phyloP scores from a whole-genome alignment of 2,113 vertebrate genomes.

The Paratilapia polleni region DNA sequence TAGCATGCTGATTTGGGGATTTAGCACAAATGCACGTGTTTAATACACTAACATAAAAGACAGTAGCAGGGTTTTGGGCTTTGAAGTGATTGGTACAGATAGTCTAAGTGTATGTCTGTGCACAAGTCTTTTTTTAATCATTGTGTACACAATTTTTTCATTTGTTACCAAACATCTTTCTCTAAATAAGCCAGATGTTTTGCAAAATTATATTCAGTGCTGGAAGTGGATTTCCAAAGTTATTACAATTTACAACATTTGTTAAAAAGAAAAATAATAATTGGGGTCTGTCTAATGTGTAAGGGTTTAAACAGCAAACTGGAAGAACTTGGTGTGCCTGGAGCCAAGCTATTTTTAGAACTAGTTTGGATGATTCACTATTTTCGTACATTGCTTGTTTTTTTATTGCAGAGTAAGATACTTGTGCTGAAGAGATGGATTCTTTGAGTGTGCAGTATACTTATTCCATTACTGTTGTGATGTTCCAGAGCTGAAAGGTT shows the following conservation, averaged over 20 bases:
- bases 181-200: neutral
- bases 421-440: neutral
- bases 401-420: slow-evolving; percentile 19
- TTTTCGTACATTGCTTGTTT: slow-evolving; percentile 35
- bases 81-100: neutral
- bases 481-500: slow-evolving; percentile 2
- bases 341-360: slow-evolving; percentile 17
- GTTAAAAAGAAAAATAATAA: neutral
- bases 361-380: slow-evolving; percentile 15
- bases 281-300: neutral
- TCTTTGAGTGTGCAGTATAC: neutral
- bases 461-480: neutral
- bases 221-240: neutral
- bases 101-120: neutral
- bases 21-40: too few species aligned
- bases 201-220: neutral
- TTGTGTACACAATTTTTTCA: neutral
- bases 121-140: neutral
- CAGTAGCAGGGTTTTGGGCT: too few species aligned
- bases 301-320: neutral
- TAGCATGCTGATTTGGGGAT: neutral
- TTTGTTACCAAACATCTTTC: neutral
- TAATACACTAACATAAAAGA: too few species aligned
- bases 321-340: neutral
- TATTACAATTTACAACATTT: neutral